Base-by-base conservation (phyloP, 2,797 vertebrate species). In the Megaceryle alcyon region DNA sequence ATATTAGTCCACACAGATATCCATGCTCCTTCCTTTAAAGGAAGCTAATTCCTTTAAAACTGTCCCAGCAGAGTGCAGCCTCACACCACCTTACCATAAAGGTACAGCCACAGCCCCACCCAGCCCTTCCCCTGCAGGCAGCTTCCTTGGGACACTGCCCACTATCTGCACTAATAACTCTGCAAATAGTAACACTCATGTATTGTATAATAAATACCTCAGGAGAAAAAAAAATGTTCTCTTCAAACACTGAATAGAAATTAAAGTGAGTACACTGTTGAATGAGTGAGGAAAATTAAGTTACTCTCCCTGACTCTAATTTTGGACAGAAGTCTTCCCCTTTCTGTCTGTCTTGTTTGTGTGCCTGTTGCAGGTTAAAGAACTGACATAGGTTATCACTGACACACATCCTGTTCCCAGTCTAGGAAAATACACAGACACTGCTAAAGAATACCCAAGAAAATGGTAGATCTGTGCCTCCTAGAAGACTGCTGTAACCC, bases 61-160 rank as follows among this genome's bases (percentile, higher is more conserved):
- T 53, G 8, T 9, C 59, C 77, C 7, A 4, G 29, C 35, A 0
- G 3, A 60, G 14, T 1, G 3, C 5, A 3, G 82, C 33, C 48
- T 79, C 76, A 66, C 35, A 44, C 17, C 14, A 11, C 14, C 19
- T 68, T 48, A 85, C 56, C 3, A 2, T 51, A 73, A 90, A 92
- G 51, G 68, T 91, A 53, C 0, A 0, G 43, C 44, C 60, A 61
- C 37, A 78, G 56, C 37, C 72, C 46, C 63, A 37, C 76, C 64
- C 64, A 82, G 73, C 72, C 76, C 53, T 90, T 88, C 9, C 51
- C 65, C 57, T 75, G 57, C 49, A 75, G 61, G 66, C 65, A 81
- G 37, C 28, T 73, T 78, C 53, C 53, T 43, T 68, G 71, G 37
- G 49, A 60, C 22, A 37, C n/a, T 8, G 64, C 72, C 35, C 53